Conservation (phyloP, 2,113 vertebrate species). For the Gambusia affinis region DNA sequence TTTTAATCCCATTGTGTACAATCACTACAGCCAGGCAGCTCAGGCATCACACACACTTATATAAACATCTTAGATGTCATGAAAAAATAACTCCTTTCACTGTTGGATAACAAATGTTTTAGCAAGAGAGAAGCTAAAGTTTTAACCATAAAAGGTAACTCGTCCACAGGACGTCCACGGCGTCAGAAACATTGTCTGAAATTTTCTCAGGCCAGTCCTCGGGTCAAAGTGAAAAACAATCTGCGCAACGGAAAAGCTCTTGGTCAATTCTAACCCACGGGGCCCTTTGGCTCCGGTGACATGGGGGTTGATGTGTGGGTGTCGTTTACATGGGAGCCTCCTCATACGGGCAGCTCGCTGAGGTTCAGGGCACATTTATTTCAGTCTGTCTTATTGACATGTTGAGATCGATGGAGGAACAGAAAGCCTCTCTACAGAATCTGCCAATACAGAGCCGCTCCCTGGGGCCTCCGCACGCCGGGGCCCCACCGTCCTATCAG, state of each 20-base stretch:
- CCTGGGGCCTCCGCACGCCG: constrained; percentile 57
- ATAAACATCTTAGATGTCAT: no score
- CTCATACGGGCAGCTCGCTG: constrained; percentile 43
- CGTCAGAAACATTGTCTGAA: constrained; percentile 23
- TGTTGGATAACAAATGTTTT: constrained; percentile 16
- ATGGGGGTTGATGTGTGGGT: constrained; percentile 57
- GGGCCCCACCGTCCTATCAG: constrained; percentile 70
- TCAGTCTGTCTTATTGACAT: constrained; percentile 78
- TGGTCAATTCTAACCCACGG: constrained; percentile 56
- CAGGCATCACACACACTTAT: not conserved
- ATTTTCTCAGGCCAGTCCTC: constrained; percentile 25
- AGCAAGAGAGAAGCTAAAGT: constrained; percentile 40
- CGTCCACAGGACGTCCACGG: constrained; percentile 29
- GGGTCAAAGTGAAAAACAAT: constrained; percentile 75
- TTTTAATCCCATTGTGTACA: not conserved
- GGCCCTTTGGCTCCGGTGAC: constrained; percentile 60
- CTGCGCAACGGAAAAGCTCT: constrained; percentile 63
- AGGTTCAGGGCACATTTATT: constrained; percentile 76
- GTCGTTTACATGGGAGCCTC: constrained; percentile 65
- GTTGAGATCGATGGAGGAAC: constrained; percentile 74
- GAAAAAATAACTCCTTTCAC: constrained; percentile 33
- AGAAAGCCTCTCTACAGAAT: constrained; percentile 72
- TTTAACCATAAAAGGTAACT: constrained; percentile 29
- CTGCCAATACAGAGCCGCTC: constrained; percentile 71
- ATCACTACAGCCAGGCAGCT: no score